These are phyloP conservation scores for Abrostola tripartita DNA, from an alignment of 2,888 invertebrate genomes.

Conservation along the genomic window DNA sequence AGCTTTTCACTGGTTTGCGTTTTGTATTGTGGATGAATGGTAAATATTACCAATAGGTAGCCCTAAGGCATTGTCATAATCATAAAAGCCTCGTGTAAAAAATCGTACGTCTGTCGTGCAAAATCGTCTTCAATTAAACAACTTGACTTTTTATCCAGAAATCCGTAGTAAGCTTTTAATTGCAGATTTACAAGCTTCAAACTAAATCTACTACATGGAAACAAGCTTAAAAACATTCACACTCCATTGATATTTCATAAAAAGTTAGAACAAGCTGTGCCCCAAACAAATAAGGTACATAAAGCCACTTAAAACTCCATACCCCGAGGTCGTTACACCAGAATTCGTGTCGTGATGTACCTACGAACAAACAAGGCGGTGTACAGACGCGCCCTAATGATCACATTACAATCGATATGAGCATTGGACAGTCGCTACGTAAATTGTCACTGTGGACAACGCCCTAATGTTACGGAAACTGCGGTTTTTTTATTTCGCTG, in stretches of 20 bases:
- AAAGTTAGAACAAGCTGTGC: conserved; percentile 39
- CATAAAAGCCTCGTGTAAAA: no score
- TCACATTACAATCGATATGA: conserved; percentile 59
- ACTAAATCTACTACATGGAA: no score
- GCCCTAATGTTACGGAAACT: conserved; percentile 51
- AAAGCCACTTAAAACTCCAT: conserved; percentile 51
- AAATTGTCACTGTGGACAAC: conserved; percentile 55
- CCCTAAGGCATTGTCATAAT: no score
- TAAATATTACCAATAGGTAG: no score
- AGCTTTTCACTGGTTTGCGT: no score
- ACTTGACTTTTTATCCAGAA: no score
- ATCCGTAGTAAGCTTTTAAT: no score
- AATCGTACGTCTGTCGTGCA: no score
- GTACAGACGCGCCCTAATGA: conserved; percentile 57
- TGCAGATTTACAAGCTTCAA: no score
- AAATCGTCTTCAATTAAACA: no score
- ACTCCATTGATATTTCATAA: conserved; percentile 23
- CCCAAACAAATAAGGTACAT: conserved; percentile 39
- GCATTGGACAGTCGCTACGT: conserved; percentile 40
- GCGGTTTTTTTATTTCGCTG: conserved; percentile 4
- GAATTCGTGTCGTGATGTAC: conserved; percentile 46
- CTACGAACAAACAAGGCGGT: conserved; percentile 46
- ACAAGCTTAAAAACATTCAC: conserved; percentile 5
- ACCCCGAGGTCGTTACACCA: conserved; percentile 53
- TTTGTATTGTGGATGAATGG: no score